Evolutionary conservation across 2,797 vertebrate genomes (phyloP).

Genomic region (Lepilemur septentrionalis): DNA sequence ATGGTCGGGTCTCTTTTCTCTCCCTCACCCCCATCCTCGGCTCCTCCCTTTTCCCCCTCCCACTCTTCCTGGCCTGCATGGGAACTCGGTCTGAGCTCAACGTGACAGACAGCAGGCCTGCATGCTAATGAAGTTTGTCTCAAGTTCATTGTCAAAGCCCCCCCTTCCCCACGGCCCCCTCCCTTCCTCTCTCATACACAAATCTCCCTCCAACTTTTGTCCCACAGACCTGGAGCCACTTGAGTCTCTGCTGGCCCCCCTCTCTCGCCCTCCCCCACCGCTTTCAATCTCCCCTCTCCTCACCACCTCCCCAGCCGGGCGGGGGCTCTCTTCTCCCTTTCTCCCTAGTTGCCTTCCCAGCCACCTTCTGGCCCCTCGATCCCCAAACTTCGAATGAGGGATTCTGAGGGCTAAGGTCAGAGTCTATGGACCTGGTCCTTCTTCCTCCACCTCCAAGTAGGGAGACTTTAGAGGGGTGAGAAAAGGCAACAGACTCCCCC

Average conservation of each 20-base stretch:
- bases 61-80: conserved; percentile 83
- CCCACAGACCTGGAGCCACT: conserved; percentile 77
- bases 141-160: conserved; percentile 90
- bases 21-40: conserved; percentile 19
- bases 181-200: conserved; percentile 54
- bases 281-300: conserved; percentile 35
- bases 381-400: conserved; percentile 11
- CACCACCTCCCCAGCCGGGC: not conserved
- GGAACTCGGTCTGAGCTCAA: conserved; percentile 87
- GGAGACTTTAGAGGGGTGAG: not conserved
- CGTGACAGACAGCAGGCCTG: conserved; percentile 86
- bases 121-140: conserved; percentile 88
- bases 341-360: conserved; percentile 22
- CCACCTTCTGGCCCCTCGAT: conserved; percentile 43
- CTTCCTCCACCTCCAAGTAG: not conserved
- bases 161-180: conserved; percentile 72
- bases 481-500: not conserved
- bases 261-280: conserved; percentile 65
- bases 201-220: conserved; percentile 81
- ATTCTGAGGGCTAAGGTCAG: conserved; percentile 40
- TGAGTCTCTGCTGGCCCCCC: conserved; percentile 63
- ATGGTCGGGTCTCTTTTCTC: conserved; percentile 55
- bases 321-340: not conserved
- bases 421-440: not conserved
- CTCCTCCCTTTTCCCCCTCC: conserved; percentile 70